Base-by-base conservation (phyloP, 2,888 invertebrate species). In the Dolichopus griseipennis region DNA sequence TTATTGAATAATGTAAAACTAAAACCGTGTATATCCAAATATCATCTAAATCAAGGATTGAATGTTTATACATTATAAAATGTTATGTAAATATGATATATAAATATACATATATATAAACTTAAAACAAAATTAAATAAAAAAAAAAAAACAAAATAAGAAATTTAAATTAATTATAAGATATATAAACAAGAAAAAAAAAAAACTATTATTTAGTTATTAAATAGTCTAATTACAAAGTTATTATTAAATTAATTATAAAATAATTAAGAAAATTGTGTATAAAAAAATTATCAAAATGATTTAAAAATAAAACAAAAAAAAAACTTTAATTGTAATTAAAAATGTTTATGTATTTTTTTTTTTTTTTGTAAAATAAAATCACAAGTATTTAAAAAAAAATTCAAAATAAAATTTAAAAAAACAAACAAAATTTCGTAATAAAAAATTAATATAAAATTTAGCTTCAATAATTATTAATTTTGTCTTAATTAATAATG, bases 251-350 rank as follows among this genome's bases (percentile, higher is more conserved):
- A 71, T 69, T 69, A 71, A 67, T 65, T 69, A 71, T 61, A 52
- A 64, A 33, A 64, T 21, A 37, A 62, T 65, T 67, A 67, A 66
- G 66, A 63, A 63, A 22, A 27, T 27, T 27, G 27, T 27, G 61
- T 64, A 68, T 70, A 69, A 68, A n/a, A 69, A 68, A 70, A 68
- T 65, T 64, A n/a, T 62, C 67, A 68, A 68, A 68, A 69, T 68
- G 67, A 66, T 67, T 41, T 41, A 41, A 41, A 41, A 41, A 41
- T 15, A 65, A 41, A 12, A 41, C 3, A 41, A 41, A 41, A 41
- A 41, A 41, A 41, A 41, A 37, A 65, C 34, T 41, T 34, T 65
- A 5, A 65, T 20, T 65, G 20, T 37, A 65, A 65, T 20, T 20
- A 6, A 65, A 65, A 12, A 65, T 12, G 4, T 65, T 33, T 18